Percentiles rank a stretch among this genome's conserved stretches.
These are phyloP conservation scores for Drosophila guanche DNA, from an alignment of 1,140 invertebrate genomes.

Conservation along the genomic window DNA sequence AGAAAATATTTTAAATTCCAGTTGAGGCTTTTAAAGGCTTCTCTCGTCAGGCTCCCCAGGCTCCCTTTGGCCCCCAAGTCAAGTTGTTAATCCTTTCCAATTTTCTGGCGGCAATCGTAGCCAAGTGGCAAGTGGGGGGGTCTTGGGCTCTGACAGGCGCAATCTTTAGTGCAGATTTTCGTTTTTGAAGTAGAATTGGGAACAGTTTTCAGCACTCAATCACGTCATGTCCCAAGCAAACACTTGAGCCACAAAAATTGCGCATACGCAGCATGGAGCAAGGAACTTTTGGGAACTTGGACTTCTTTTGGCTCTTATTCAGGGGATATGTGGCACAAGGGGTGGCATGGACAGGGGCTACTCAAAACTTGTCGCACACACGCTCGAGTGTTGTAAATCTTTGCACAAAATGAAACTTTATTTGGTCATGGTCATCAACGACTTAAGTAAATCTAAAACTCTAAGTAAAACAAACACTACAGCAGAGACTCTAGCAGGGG, in stretches of 20 bases:
- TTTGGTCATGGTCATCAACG: slow-evolving; percentile 80
- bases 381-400: slow-evolving; percentile 79
- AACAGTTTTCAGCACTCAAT: slow-evolving; percentile 34
- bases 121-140: slow-evolving; percentile 6
- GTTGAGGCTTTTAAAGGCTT: no score
- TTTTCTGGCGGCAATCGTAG: background rate
- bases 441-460: slow-evolving; percentile 81
- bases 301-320: slow-evolving; percentile 17
- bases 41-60: no score
- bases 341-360: slow-evolving; percentile 14
- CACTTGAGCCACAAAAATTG: slow-evolving; percentile 62
- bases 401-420: slow-evolving; percentile 79
- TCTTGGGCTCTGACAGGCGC: background rate
- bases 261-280: slow-evolving; percentile 68
- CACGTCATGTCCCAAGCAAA: slow-evolving; percentile 51
- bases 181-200: slow-evolving; percentile 41
- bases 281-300: slow-evolving; percentile 38
- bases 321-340: no score
- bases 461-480: slow-evolving; percentile 79
- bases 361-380: slow-evolving; percentile 78
- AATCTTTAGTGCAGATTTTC: slow-evolving; percentile 28
- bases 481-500: slow-evolving; percentile 3
- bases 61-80: no score
- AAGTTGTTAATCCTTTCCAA: background rate
- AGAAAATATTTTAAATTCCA: no score